Base-by-base conservation (phyloP, 2,797 vertebrate genomes). In the Furcifer pardalis region DNA sequence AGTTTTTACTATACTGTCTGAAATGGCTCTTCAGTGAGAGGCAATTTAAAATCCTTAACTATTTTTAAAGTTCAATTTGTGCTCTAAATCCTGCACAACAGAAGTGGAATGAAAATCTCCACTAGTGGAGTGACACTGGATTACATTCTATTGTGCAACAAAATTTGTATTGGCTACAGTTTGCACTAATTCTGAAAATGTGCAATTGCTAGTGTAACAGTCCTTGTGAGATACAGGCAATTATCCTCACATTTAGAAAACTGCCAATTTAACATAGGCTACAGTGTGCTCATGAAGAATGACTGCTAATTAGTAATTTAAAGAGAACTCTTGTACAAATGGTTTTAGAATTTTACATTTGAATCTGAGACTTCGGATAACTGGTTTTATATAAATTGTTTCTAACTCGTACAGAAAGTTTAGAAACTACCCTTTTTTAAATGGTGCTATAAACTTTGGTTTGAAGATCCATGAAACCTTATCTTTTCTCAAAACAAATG, bases 11-110 rank as follows among this genome's bases (percentile, higher is more conserved):
- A 65, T 25, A 56, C 44, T 81, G 32, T 63, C 42, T 90, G 69
- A 81, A 84, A 74, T 84, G 42, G 37, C 19, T 80, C 62, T 87
- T 79, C 15, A n/a, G 42, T 68, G 25, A 75, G 81, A 85, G 62
- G 59, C 35, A 59, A 69, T 74, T 82, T 30, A 71, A 82, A 37
- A 65, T 44, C 27, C 25, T 77, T 84, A 68, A 52, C 73, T 49
- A 66, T 82, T 84, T 85, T 59, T 75, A 27, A 68, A 49, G 49
- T 52, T 72, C 75, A 56, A 21, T 56, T 56, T 19, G 13, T 56
- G 52, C 52, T 15, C 52, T 56, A 4, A 56, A 56, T 56, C 52
- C 52, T 56, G 19, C 15, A 56, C 7, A 49, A 49, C 13, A 12
- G 7, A 49, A 49, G 6, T 49, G 46, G 13, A 49, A 49, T 49